Evolutionary conservation across 2,888 invertebrate genomes (phyloP).

Genomic region (Thalpophila matura): DNA sequence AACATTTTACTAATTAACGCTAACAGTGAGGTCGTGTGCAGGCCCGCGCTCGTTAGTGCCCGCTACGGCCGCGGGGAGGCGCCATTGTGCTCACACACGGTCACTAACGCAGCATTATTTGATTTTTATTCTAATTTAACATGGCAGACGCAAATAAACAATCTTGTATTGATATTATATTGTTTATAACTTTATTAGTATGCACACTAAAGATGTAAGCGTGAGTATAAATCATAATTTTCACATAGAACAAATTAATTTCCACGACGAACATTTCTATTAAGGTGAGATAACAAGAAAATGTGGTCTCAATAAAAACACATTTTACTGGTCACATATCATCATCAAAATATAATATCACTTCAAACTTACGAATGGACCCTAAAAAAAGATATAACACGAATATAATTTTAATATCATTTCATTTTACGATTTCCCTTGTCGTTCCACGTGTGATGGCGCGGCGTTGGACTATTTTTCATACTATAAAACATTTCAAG

Average conservation of each 20-base stretch:
- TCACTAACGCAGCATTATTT: constrained; percentile 31
- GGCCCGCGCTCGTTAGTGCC: constrained; percentile 77
- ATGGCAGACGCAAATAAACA: constrained; percentile 37
- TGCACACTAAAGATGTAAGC: constrained; percentile 9
- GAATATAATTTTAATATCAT: constrained; percentile 65
- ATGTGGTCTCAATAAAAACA: constrained; percentile 50
- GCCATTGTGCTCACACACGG: constrained; percentile 64
- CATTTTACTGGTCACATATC: constrained; percentile 46
- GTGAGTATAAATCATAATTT: constrained; percentile 34
- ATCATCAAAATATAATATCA: constrained; percentile 54
- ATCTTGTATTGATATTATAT: constrained; percentile 51
- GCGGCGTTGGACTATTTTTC: constrained; percentile 75
- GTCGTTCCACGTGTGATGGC: constrained; percentile 66
- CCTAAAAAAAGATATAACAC: constrained; percentile 67
- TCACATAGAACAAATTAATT: constrained; percentile 22
- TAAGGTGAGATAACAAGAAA: constrained; percentile 31
- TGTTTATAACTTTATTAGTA: constrained; percentile 37
- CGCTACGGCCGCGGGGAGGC: constrained; percentile 70
- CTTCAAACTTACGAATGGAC: constrained; percentile 52
- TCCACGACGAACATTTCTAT: constrained; percentile 37
- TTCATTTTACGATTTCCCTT: constrained; percentile 70
- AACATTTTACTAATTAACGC: constrained; percentile 66
- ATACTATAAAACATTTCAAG: constrained; percentile 81
- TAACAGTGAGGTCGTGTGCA: constrained; percentile 71
- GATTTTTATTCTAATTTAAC: constrained; percentile 58